These are phyloP conservation scores for Xenopus tropicalis DNA, from an alignment of 2,113 vertebrate species.

Conservation along the genomic window UCB_Xtro_10.0 CM004443.2:51592001-51592500, in stretches of 20 bases:
- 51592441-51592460: slow-evolving; percentile 48
- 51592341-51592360: slow-evolving; percentile 58
- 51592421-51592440: background rate
- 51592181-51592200: slow-evolving; percentile 94
- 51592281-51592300: slow-evolving; percentile 65
- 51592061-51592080: slow-evolving; percentile 60
- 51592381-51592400: background rate
- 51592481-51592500: background rate
- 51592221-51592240: slow-evolving; percentile 92
- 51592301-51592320: slow-evolving; percentile 66
- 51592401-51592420: slow-evolving; percentile 37
- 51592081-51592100: slow-evolving; percentile 96
- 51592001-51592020: too few relatives aligned
- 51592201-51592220: slow-evolving; percentile 97
- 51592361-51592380: slow-evolving; percentile 79
- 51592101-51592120: slow-evolving; percentile 94
- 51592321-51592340: slow-evolving; percentile 64
- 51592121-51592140: slow-evolving; percentile 84
- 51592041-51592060: too few relatives aligned
- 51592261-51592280: slow-evolving; percentile 49
- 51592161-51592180: slow-evolving; percentile 90
- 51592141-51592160: slow-evolving; percentile 98
- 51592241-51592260: slow-evolving; percentile 72
- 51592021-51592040: too few relatives aligned
- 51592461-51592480: slow-evolving; percentile 48